Conservation (phyloP, 2,888 invertebrate species). For the Cataglyphis livida region DNA sequence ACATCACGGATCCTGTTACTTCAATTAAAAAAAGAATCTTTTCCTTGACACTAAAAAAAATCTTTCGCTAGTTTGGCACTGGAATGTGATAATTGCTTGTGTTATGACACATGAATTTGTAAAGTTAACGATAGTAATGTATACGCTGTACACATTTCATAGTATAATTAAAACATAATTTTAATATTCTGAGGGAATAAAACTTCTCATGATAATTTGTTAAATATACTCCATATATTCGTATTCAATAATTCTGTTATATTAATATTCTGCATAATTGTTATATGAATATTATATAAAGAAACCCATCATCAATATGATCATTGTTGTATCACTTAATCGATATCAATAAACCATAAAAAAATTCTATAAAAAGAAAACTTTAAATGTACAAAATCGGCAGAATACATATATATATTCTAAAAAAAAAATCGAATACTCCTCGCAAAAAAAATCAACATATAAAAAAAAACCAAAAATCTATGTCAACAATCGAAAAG, state of each 20-base stretch:
- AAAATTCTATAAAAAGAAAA: slow-evolving; percentile 10
- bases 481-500: slow-evolving; percentile 4
- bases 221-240: neutral
- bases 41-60: neutral
- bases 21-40: neutral
- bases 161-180: neutral
- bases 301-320: neutral
- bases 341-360: neutral
- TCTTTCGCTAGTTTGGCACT: neutral
- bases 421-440: neutral
- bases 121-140: neutral
- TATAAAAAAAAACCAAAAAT: neutral
- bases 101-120: neutral
- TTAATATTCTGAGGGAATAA: neutral
- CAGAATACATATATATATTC: neutral
- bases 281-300: neutral
- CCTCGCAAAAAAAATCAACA: neutral
- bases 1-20: neutral
- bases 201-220: neutral
- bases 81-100: slow-evolving; percentile 17
- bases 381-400: neutral
- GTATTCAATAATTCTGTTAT: neutral
- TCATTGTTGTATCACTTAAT: neutral
- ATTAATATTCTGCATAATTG: neutral
- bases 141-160: neutral